Base-by-base conservation (phyloP, 2,797 vertebrate species). In the Coilia nasus region DNA sequence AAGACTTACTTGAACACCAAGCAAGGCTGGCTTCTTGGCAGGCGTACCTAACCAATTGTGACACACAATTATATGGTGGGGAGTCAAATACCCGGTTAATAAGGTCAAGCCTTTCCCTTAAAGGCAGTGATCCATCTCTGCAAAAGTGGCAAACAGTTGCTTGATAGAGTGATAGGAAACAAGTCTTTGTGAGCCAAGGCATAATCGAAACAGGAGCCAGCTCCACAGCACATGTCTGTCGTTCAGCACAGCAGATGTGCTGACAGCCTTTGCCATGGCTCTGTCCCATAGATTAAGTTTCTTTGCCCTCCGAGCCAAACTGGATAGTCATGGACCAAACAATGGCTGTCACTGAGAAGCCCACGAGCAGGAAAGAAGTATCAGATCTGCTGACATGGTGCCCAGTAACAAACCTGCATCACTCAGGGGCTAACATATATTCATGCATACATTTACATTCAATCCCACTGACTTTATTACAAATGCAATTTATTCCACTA, bases 281-380 rank as follows among this genome's bases (percentile, higher is more conserved):
- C 71, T 78, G 71, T 44, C 81, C 85, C 88, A 59, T 87, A 93
- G 93, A 92, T 94, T 86, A 84, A 88, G 92, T 95, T 94, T 93
- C 93, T 78, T 31, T 78, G 31, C 67, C 28, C 67, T 41, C 25
- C 35, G 57, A 84, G 44, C 83, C 60, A 81, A 86, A 35, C 71
- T 25, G 9, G 81, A 87, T 31, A 85, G 44, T 59, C 9, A 31
- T 17, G 17, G 28, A 31, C 60, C 59, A 81, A 85, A 31, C 60
- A 57, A n/a, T 82, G 31, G 54, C 60, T 82, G 54, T 75, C 82
- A 85, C 12, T 17, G n/a, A 78, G 78, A 71, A 14, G 81, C 3
- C 14, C 60, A 75, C 62, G 6, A 15, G 14, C 25, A 44, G 28
- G 31, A 50, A 80, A 35, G 62, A 44, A 12, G 62, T 57, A 31